These are phyloP conservation scores for Araneus ventricosus DNA, from an alignment of 1,140 invertebrate genomes.

Conservation along the genomic window DNA sequence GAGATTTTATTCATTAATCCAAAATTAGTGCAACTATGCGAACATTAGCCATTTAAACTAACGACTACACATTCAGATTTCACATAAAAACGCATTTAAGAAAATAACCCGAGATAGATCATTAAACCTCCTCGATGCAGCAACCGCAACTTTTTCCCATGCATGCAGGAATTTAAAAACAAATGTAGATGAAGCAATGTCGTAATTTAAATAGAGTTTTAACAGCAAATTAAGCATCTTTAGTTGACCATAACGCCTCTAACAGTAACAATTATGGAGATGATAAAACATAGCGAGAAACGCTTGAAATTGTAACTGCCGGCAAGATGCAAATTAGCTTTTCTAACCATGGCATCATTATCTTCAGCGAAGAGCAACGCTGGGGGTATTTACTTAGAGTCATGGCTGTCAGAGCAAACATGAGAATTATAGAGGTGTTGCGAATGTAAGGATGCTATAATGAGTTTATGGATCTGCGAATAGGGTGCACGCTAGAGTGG, in stretches of 20 bases:
- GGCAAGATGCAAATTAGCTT: slow-evolving; percentile 1
- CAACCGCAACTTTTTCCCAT: neutral
- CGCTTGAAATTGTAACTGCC: slow-evolving; percentile 35
- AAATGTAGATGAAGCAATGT: neutral
- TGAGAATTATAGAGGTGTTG: slow-evolving; percentile 13
- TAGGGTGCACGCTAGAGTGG: neutral
- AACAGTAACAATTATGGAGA: slow-evolving; percentile 16
- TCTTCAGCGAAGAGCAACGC: neutral
- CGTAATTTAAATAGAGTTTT: slow-evolving; percentile 1
- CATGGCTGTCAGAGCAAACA: slow-evolving; percentile 8
- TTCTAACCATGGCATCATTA: slow-evolving; percentile 14
- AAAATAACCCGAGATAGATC: neutral
- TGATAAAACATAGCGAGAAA: neutral
- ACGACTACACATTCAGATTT: neutral
- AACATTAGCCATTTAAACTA: neutral
- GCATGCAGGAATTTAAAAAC: neutral
- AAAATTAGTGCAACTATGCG: neutral
- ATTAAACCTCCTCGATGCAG: neutral
- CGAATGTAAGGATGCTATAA: neutral
- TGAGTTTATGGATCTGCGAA: slow-evolving; percentile 21
- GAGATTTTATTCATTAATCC: too few relatives aligned
- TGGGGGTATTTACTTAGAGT: slow-evolving; percentile 41
- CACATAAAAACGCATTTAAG: neutral
- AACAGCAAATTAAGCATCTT: slow-evolving; percentile 28
- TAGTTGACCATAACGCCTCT: slow-evolving; percentile 13